Base-by-base conservation (phyloP, 2,888 invertebrate genomes). In the Ceriagrion tenellum region DNA sequence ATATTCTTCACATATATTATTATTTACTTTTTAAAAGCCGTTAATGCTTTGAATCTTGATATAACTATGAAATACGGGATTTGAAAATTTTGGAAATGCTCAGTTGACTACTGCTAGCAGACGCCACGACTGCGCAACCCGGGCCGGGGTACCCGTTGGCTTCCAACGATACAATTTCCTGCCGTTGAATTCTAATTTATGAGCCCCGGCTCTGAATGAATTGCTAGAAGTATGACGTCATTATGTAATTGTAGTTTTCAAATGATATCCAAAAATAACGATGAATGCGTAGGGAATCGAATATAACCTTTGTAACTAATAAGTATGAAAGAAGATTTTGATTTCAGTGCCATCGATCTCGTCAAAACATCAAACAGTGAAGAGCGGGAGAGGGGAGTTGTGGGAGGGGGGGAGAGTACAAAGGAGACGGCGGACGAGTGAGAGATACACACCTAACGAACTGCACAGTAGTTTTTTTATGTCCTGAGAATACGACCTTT, bases 71-170 rank as follows among this genome's bases (percentile, higher is more conserved):
- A 18, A 26, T 55, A 55, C 3, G n/a, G 26, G 20, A 23, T 89
- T 89, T n/a, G 10, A 55, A 47, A 26, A 55, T 16, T 18, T 89
- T 91, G 69, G n/a, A 47, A 47, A 56, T 63, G n/a, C 69, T 93
- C 93, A n/a, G 69, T 93, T 93, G 93, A 93, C 69, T 93, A 13
- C 23, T 63, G 47, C 69, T 93, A 93, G 93, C 93, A 93, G 93
- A 69, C 93, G 93, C 93, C n/a, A 93, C 93, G 93, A 13, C 93
- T 93, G 93, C 93, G 93, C 93, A 93, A 26, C 93, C 93, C 69
- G n/a, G 47, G 69, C 47, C 69, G 55, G 30, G 59, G 40, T 30
- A 91, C 16, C 59, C 59, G 30, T 26, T 56, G 90, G 6, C 30
- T 59, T 91, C 56, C n/a, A 56, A 26, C 13, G n/a, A 59, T 59